phyloP scores from a whole-genome alignment of 2,797 vertebrate genomes.

The Erithacus rubecula region DNA sequence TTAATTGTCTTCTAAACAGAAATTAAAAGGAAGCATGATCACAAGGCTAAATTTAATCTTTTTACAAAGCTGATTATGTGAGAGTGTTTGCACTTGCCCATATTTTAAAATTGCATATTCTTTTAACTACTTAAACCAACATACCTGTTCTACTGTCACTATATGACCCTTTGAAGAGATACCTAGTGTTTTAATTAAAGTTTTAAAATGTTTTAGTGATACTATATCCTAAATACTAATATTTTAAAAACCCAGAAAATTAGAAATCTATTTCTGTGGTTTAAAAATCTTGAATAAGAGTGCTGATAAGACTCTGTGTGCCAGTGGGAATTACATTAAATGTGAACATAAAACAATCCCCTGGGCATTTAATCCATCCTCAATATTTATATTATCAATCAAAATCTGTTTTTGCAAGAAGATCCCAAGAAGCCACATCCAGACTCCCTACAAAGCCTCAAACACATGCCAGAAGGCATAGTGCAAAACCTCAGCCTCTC shows the following conservation, averaged over 20 bases:
- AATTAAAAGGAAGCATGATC: neutral
- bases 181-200: neutral
- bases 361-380: neutral
- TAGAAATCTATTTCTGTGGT: neutral
- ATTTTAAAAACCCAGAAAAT: no score
- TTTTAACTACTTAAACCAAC: neutral
- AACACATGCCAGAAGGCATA: neutral
- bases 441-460: slow-evolving; percentile 15
- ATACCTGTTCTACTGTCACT: neutral
- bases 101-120: neutral
- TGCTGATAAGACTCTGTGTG: neutral
- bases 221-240: neutral
- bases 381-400: slow-evolving; percentile 26
- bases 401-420: slow-evolving; percentile 37
- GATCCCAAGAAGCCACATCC: slow-evolving; percentile 1
- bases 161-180: neutral
- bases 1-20: neutral
- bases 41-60: neutral
- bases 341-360: neutral
- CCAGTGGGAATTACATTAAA: neutral
- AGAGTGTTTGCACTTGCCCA: neutral
- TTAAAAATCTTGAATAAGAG: neutral
- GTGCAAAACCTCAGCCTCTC: neutral
- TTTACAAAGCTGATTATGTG: neutral
- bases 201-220: neutral